A percentile compares a stretch with the other conserved stretches of the same genome.
phyloP scores from a whole-genome alignment of 2,113 vertebrate genomes.

The Toxostoma redivivum region DNA sequence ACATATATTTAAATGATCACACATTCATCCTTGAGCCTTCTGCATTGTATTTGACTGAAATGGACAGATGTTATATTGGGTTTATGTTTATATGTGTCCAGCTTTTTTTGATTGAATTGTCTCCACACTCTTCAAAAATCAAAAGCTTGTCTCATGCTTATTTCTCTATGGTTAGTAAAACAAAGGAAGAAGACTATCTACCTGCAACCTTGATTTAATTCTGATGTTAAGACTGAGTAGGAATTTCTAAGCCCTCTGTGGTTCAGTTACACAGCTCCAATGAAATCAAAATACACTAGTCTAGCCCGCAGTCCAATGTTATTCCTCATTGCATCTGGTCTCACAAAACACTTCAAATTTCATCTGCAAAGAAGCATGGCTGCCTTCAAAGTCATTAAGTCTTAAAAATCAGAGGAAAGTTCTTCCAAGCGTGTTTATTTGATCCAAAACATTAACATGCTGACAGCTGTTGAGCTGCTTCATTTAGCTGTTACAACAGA shows the following conservation, averaged over 20 bases:
- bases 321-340: background rate
- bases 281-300: background rate
- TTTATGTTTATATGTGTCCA: background rate
- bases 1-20: background rate
- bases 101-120: background rate
- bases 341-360: background rate
- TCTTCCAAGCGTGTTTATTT: constrained; percentile 38
- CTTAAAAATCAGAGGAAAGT: constrained; percentile 34
- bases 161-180: background rate
- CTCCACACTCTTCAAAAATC: background rate
- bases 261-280: background rate
- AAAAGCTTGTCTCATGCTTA: background rate
- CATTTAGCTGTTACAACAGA: constrained; percentile 33
- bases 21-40: background rate
- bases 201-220: background rate
- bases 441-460: background rate
- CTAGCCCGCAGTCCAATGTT: background rate
- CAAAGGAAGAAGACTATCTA: background rate
- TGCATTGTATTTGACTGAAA: background rate
- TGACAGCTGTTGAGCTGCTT: constrained; percentile 24
- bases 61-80: background rate
- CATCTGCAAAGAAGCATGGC: background rate
- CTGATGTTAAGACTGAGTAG: background rate
- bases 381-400: background rate
- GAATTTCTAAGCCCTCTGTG: background rate